Conservation (phyloP, 2,888 invertebrate species). For the Meiosimyza platycephala region DNA sequence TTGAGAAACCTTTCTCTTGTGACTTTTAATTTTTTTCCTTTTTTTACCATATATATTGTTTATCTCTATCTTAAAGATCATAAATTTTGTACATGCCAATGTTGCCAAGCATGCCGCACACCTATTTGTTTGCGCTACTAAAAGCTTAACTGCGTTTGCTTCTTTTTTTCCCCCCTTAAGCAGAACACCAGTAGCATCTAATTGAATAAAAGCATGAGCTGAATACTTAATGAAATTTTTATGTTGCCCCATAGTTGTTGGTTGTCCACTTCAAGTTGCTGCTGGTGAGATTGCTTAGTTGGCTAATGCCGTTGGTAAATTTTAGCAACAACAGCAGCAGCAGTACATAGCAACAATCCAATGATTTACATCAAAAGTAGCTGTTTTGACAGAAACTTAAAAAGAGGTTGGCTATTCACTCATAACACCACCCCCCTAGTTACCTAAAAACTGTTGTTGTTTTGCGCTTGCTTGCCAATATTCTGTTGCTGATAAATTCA, state of each 20-base stretch:
- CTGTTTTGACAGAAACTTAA: not conserved
- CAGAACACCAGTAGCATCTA: conserved; percentile 48
- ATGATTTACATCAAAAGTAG: conserved; percentile 1
- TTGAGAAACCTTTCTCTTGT: too few relatives aligned
- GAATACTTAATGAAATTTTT: conserved; percentile 60
- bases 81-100: conserved; percentile 42
- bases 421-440: not conserved
- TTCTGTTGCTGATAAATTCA: conserved; percentile 40
- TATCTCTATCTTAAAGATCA: conserved; percentile 25
- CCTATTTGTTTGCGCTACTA: not conserved
- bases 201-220: conserved; percentile 64
- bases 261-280: not conserved
- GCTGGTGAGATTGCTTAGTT: not conserved
- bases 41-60: not conserved
- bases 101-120: conserved; percentile 24
- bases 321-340: too few relatives aligned
- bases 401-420: not conserved
- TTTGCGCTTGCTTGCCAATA: not conserved
- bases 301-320: not conserved
- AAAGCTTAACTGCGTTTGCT: not conserved
- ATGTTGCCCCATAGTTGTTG: conserved; percentile 27
- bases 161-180: not conserved
- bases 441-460: not conserved
- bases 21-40: not conserved
- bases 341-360: too few relatives aligned